Evolutionary conservation across 2,797 vertebrate species (phyloP).

Genomic region (Geotrypetes seraphini): DNA sequence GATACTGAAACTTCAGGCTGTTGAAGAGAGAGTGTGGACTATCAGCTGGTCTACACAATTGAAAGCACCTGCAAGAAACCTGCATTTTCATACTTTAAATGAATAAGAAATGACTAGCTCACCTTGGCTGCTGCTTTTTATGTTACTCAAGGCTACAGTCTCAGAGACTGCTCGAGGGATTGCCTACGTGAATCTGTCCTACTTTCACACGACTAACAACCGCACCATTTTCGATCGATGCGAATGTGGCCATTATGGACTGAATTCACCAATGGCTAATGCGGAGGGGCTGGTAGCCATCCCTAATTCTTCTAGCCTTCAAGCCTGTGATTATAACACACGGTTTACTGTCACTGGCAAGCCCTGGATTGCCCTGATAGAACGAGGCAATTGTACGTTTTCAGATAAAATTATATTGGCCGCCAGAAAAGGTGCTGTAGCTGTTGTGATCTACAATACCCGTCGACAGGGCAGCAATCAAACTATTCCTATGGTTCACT

Average conservation of each 20-base stretch:
- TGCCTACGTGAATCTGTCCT: conserved; percentile 54
- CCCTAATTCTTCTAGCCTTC: conserved; percentile 43
- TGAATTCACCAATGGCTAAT: conserved; percentile 41
- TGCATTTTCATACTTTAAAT: conserved; percentile 2
- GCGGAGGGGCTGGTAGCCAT: conserved; percentile 53
- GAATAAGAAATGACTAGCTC: conserved; percentile 34
- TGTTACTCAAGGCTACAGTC: conserved; percentile 5
- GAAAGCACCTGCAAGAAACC: conserved; percentile 7
- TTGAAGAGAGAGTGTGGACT: conserved; percentile 2
- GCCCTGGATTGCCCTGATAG: conserved; percentile 76
- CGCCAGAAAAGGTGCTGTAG: conserved; percentile 48
- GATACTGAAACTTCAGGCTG: conserved; percentile 43
- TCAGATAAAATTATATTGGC: conserved; percentile 68
- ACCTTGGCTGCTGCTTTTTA: conserved; percentile 10
- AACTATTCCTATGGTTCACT: conserved; percentile 54
- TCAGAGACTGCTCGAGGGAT: conserved; percentile 39
- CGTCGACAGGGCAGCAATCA: conserved; percentile 40
- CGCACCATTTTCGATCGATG: conserved; percentile 35
- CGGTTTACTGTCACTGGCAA: conserved; percentile 31
- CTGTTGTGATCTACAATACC: conserved; percentile 73
- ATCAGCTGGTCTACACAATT: not conserved
- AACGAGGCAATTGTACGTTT: conserved; percentile 79
- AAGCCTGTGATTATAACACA: conserved; percentile 54
- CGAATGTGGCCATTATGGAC: conserved; percentile 66
- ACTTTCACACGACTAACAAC: conserved; percentile 37